Conservation (phyloP, 2,888 invertebrate species). For the Flexamia atlantica region DNA sequence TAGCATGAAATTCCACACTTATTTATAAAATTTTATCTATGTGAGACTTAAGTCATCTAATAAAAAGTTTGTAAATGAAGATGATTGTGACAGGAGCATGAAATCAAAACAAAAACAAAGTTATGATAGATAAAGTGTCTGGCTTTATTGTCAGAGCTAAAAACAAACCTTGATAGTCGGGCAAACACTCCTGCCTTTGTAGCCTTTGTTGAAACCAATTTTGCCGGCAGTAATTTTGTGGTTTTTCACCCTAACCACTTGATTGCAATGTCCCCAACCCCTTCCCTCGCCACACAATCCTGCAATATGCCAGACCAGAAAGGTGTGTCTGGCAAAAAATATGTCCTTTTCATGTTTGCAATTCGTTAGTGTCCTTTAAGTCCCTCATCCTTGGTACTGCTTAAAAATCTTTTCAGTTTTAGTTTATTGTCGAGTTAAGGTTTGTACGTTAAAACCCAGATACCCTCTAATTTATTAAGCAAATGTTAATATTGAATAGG, state of each 20-base stretch:
- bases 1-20: no score
- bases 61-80: no score
- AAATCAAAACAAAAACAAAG: not conserved
- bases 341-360: not conserved
- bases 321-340: not conserved
- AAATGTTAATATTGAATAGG: no score
- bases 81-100: no score
- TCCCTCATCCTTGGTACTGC: no score
- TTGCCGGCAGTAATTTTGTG: conserved; percentile 33
- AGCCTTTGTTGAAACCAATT: conserved; percentile 18
- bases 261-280: conserved; percentile 28
- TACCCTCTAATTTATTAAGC: no score
- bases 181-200: conserved; percentile 21
- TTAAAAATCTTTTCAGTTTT: no score
- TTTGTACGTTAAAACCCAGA: no score
- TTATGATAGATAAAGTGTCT: not conserved
- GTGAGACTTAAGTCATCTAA: no score
- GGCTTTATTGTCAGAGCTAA: conserved; percentile 6
- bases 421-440: no score
- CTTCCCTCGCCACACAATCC: not conserved
- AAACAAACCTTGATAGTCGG: conserved; percentile 4
- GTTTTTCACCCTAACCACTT: conserved; percentile 43
- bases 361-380: not conserved
- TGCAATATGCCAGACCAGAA: not conserved
- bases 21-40: no score